These are phyloP conservation scores for Sorex maritimensis DNA, from an alignment of 2,797 vertebrate species.

Conservation along the genomic window DNA sequence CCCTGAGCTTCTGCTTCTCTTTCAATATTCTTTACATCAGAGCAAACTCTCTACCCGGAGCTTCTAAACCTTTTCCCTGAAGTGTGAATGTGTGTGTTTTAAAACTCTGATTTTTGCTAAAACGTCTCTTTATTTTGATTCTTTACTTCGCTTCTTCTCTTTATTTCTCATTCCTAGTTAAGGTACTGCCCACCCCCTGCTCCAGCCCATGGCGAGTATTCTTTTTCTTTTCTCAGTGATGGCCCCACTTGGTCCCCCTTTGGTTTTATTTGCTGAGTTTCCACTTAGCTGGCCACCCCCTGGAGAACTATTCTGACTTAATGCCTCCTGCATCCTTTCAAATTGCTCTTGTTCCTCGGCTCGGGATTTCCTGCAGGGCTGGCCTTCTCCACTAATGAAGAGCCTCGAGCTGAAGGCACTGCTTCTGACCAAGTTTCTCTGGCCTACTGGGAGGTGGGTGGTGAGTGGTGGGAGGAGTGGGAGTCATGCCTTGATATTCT, in stretches of 20 bases:
- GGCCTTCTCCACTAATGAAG: conserved; percentile 82
- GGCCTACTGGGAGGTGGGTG: conserved; percentile 49
- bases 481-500: not conserved
- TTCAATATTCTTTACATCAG: not conserved
- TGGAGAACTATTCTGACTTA: conserved; percentile 81
- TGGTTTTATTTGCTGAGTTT: conserved; percentile 76
- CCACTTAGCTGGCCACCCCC: conserved; percentile 77
- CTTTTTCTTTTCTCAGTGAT: conserved; percentile 72
- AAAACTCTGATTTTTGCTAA: conserved; percentile 77
- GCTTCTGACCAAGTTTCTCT: conserved; percentile 54
- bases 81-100: conserved; percentile 62
- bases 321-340: conserved; percentile 83
- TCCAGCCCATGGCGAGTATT: not conserved
- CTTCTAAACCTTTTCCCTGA: conserved; percentile 67
- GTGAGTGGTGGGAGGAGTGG: not conserved
- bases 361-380: conserved; percentile 75
- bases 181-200: conserved; percentile 23
- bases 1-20: not conserved
- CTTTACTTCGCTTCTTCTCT: conserved; percentile 72
- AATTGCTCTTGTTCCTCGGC: conserved; percentile 77
- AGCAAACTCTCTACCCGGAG: conserved; percentile 21
- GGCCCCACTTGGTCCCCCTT: conserved; percentile 40
- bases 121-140: conserved; percentile 72
- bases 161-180: conserved; percentile 60
- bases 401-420: conserved; percentile 70